Evolutionary conservation across 2,113 vertebrate genomes (phyloP).

Genomic region (Theristicus caerulescens): DNA sequence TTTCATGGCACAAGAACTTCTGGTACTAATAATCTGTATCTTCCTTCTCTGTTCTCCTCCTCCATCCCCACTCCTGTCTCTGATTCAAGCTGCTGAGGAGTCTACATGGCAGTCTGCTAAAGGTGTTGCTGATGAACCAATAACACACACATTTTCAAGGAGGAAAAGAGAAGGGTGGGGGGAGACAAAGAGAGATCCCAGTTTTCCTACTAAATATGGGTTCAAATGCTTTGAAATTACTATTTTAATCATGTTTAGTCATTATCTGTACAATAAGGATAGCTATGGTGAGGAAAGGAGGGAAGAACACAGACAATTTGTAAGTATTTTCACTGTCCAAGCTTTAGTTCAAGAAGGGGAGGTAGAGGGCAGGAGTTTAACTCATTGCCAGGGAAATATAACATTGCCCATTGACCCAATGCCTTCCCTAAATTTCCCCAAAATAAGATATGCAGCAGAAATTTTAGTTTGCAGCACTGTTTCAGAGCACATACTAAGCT

Average conservation of each 20-base stretch:
- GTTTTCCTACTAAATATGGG: background rate
- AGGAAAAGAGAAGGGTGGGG: background rate
- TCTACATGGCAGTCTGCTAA: background rate
- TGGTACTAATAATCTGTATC: background rate
- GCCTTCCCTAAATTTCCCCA: background rate
- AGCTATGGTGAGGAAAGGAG: background rate
- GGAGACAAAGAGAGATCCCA: background rate
- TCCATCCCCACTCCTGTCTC: background rate
- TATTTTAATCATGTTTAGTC: background rate
- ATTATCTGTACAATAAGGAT: background rate
- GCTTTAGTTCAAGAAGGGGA: background rate
- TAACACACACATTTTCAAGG: background rate
- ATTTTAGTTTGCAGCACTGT: background rate
- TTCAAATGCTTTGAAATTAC: background rate
- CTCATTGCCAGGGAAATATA: background rate
- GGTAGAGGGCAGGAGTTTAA: background rate
- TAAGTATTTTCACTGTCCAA: background rate
- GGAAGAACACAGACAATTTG: background rate
- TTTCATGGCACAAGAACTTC: background rate
- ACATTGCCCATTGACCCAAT: background rate
- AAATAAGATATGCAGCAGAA: background rate
- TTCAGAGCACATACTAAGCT: background rate
- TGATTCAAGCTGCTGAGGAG: background rate
- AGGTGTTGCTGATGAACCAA: background rate
- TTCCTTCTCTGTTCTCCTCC: background rate